These are phyloP conservation scores for Osedax frankpressi DNA, from an alignment of 2,888 invertebrate species.

Conservation along the genomic window DNA sequence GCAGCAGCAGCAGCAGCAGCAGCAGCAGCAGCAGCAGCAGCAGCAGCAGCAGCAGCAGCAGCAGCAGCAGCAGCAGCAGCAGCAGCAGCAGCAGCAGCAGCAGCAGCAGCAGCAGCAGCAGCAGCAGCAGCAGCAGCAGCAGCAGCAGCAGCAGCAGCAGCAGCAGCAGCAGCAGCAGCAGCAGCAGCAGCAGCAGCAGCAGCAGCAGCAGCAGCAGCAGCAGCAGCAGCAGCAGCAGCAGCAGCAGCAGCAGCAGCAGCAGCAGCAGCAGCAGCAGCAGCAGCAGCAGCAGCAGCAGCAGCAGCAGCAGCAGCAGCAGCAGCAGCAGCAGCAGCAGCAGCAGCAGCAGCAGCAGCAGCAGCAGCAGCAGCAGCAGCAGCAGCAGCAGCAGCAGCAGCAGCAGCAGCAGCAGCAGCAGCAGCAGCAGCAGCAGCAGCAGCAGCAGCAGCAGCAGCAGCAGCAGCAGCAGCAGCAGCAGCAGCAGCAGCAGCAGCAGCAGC, in stretches of 20 bases:
- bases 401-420: neutral
- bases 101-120: conserved; percentile 5
- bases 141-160: conserved; percentile 6
- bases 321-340: conserved; percentile 6
- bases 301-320: conserved; percentile 6
- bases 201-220: conserved; percentile 15
- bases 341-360: conserved; percentile 5
- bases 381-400: conserved; percentile 6
- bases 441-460: conserved; percentile 9
- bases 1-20: conserved; percentile 16
- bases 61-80: conserved; percentile 5
- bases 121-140: conserved; percentile 6
- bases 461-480: neutral
- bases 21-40: conserved; percentile 16
- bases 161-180: conserved; percentile 4
- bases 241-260: conserved; percentile 16
- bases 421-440: conserved; percentile 14
- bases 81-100: conserved; percentile 5
- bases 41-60: conserved; percentile 3
- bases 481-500: conserved; percentile 7
- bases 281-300: conserved; percentile 6
- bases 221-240: conserved; percentile 16
- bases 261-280: conserved; percentile 14
- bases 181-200: neutral
- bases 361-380: conserved; percentile 3